Evolutionary conservation across 2,888 invertebrate genomes (phyloP).

Genomic region (Drosophila fulvimacula): DNA sequence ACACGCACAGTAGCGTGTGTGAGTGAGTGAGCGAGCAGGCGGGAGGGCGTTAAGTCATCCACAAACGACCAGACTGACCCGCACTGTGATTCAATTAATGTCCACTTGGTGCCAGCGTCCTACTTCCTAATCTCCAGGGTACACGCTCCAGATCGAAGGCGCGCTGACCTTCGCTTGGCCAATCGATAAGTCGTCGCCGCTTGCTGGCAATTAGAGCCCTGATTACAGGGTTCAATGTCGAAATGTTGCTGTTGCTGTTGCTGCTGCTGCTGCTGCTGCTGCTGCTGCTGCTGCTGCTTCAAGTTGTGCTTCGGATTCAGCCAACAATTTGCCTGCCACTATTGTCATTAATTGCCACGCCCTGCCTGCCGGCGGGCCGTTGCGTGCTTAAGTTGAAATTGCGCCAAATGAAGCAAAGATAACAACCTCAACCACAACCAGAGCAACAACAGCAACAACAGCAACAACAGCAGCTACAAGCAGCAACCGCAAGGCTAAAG

Average conservation of each 20-base stretch:
- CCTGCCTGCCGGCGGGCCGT: conserved; percentile 46
- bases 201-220: conserved; percentile 42
- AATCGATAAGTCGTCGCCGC: conserved; percentile 41
- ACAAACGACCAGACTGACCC: conserved; percentile 3
- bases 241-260: conserved; percentile 19
- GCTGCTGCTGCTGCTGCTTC: neutral
- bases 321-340: conserved; percentile 49
- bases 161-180: conserved; percentile 42
- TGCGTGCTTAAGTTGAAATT: conserved; percentile 78
- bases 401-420: conserved; percentile 71
- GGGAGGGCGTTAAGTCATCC: conserved; percentile 28
- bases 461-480: conserved; percentile 8
- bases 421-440: conserved; percentile 43
- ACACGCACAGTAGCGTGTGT: neutral
- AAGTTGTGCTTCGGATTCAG: conserved; percentile 33
- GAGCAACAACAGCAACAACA: conserved; percentile 6
- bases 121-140: neutral
- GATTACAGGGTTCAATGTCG: conserved; percentile 59
- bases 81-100: conserved; percentile 50
- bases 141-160: conserved; percentile 1
- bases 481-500: conserved; percentile 17
- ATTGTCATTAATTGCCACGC: conserved; percentile 71
- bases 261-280: conserved; percentile 18
- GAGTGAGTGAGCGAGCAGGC: neutral
- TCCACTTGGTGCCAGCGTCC: neutral